A percentile compares a stretch with the other conserved stretches of the same genome.
phyloP scores from a whole-genome alignment of 2,797 vertebrate genomes.

The Pristis pectinata region DNA sequence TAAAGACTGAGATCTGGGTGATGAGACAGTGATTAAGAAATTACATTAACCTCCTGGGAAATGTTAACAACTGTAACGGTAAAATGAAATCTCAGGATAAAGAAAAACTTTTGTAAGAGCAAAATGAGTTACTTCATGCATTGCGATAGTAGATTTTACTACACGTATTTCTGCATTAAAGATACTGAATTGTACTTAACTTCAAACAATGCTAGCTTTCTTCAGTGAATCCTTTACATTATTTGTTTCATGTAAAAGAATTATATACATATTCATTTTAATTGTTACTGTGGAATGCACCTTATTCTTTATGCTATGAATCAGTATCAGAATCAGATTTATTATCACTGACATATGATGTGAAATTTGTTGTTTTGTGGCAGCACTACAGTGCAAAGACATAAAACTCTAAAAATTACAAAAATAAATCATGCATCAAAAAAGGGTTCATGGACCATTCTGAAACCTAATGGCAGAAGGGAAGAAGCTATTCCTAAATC shows the following conservation, averaged over 20 bases:
- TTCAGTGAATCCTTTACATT: neutral
- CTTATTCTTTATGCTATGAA: neutral
- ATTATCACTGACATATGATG: too few species aligned
- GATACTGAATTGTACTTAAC: neutral
- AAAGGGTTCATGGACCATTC: too few species aligned
- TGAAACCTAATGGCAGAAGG: too few species aligned
- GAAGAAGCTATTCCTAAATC: too few species aligned
- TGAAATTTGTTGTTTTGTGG: too few species aligned
- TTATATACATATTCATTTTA: neutral
- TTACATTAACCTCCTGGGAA: slow-evolving; percentile 17
- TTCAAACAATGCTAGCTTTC: neutral
- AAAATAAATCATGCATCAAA: too few species aligned
- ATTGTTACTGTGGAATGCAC: neutral
- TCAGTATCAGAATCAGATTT: too few species aligned
- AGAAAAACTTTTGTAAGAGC: slow-evolving; percentile 24
- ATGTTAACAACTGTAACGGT: neutral
- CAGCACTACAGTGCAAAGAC: too few species aligned
- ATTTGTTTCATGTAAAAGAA: neutral
- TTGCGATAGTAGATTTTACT: neutral
- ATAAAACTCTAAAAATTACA: too few species aligned
- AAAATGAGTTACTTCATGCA: neutral
- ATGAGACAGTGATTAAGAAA: slow-evolving; percentile 35
- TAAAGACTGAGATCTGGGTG: slow-evolving; percentile 18
- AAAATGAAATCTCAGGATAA: neutral
- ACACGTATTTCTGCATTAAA: neutral